Conservation (phyloP, 2,888 invertebrate genomes). For the Noctua janthe region DNA sequence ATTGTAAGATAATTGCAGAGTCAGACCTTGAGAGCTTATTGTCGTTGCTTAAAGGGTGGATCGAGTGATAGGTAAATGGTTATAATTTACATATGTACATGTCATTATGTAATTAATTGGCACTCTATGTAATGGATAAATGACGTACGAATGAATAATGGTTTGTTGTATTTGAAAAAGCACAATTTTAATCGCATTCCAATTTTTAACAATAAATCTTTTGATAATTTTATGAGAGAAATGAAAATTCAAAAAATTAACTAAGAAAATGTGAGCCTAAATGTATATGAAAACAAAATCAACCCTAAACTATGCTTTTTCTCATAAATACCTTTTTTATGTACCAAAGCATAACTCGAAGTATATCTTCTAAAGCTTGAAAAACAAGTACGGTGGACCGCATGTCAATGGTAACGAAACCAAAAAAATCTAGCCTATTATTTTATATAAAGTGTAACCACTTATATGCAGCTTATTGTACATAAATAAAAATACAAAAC, state of each 20-base stretch:
- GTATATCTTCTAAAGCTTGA: neutral
- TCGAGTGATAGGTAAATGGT: constrained; percentile 35
- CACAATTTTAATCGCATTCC: neutral
- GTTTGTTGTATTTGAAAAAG: neutral
- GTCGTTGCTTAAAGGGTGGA: constrained; percentile 56
- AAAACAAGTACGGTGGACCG: neutral
- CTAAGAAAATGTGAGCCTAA: too few relatives aligned
- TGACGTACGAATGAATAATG: neutral
- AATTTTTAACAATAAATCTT: neutral
- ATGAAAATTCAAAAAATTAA: too few relatives aligned
- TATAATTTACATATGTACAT: constrained; percentile 18
- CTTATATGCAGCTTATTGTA: neutral
- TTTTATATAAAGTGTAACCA: neutral
- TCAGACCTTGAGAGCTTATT: constrained; percentile 50
- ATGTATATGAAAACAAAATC: too few relatives aligned
- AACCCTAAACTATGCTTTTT: too few relatives aligned
- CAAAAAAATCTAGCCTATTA: neutral
- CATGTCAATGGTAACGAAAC: neutral
- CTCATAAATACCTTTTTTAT: too few relatives aligned
- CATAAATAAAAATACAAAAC: neutral
- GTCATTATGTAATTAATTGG: constrained; percentile 10
- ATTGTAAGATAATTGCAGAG: constrained; percentile 43
- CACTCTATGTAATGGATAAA: neutral
- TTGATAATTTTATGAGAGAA: too few relatives aligned
- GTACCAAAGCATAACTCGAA: neutral